A percentile compares a stretch with the other conserved stretches of the same genome.
Conservation (phyloP, 2,888 invertebrate genomes). For the Steromphala cineraria region DNA sequence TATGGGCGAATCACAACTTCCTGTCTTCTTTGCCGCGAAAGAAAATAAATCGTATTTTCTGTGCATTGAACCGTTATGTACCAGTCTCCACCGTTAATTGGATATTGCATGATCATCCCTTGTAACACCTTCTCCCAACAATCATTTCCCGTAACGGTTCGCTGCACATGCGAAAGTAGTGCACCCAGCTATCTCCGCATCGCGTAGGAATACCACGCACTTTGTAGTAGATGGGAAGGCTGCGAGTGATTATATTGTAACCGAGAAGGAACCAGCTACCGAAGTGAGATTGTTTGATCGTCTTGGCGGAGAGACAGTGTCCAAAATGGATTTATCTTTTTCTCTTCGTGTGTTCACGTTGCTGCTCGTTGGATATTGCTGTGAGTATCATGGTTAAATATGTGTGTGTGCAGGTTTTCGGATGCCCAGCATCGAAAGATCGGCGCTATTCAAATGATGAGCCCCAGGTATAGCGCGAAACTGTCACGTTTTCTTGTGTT, state of each 20-base stretch:
- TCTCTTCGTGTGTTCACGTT: not conserved
- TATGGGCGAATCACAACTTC: too few relatives aligned
- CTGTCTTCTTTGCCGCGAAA: too few relatives aligned
- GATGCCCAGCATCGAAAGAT: not conserved
- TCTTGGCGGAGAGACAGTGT: not conserved
- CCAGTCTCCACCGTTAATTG: too few relatives aligned
- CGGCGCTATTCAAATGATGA: conserved; percentile 1
- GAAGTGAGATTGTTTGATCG: not conserved
- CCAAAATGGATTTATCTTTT: conserved; percentile 7
- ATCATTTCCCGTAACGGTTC: not conserved
- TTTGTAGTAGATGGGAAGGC: not conserved
- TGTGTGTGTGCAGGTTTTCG: not conserved
- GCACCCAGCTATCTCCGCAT: not conserved
- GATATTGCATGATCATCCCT: too few relatives aligned
- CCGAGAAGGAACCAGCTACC: not conserved
- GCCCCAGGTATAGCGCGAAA: conserved; percentile 10
- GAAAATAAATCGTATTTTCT: too few relatives aligned
- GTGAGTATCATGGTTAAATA: not conserved
- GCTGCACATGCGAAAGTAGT: not conserved
- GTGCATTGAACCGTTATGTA: too few relatives aligned
- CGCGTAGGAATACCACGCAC: conserved; percentile 10
- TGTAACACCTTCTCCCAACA: not conserved
- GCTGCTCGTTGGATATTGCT: conserved; percentile 6
- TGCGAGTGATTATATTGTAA: not conserved
- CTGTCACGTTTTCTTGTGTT: not conserved